These are phyloP conservation scores for Oxyura jamaicensis DNA, from an alignment of 2,113 vertebrate species.

Conservation along the genomic window DNA sequence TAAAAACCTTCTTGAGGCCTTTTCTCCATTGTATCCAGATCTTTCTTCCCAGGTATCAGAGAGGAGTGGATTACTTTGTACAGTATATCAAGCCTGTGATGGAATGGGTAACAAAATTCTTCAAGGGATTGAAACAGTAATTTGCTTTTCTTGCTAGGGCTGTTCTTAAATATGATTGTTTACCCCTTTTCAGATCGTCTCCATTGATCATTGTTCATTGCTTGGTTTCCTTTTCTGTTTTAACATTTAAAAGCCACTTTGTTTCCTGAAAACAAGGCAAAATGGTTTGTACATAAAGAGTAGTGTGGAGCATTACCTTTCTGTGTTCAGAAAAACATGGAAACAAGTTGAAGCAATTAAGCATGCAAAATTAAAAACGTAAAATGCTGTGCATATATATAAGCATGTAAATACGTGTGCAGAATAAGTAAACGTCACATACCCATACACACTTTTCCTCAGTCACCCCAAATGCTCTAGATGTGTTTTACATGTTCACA, in stretches of 20 bases:
- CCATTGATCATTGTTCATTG: not conserved
- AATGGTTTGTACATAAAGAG: not conserved
- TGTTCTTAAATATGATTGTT: not conserved
- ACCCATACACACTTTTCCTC: not conserved
- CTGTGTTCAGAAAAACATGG: not conserved
- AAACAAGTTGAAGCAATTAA: not conserved
- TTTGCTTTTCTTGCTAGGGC: not conserved
- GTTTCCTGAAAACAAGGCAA: not conserved
- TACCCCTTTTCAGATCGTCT: not conserved
- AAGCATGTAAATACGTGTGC: not conserved
- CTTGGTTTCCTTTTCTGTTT: not conserved
- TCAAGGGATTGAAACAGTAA: not conserved
- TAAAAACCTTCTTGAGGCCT: not conserved
- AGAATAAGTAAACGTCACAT: not conserved
- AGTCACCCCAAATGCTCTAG: not conserved
- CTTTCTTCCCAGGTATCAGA: not conserved
- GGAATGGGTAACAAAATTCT: not conserved
- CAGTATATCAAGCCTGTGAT: not conserved
- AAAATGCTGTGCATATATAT: not conserved
- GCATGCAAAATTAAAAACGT: not conserved
- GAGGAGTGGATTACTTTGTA: not conserved
- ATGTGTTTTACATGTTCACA: not conserved
- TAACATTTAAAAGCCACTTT: not conserved
- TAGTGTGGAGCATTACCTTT: not conserved
- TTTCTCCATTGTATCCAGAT: not conserved